phyloP scores from a whole-genome alignment of 2,888 invertebrate species.

The Chaetogeoica ovagalla region DNA sequence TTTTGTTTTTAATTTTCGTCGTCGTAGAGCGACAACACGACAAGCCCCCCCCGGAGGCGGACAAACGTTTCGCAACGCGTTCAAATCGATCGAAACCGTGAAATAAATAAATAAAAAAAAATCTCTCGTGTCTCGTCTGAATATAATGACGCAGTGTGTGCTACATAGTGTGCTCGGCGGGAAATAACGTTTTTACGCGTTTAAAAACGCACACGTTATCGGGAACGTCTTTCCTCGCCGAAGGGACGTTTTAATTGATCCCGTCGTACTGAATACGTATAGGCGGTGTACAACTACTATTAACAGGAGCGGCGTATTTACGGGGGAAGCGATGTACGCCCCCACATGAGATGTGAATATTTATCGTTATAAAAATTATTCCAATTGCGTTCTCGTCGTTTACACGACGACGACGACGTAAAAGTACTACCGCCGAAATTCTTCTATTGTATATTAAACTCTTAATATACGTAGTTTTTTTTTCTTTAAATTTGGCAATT shows the following conservation, averaged over 20 bases:
- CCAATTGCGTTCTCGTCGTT: too few species aligned
- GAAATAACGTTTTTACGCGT: not conserved
- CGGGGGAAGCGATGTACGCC: too few species aligned
- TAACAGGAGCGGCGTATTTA: too few species aligned
- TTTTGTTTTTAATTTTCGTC: not conserved
- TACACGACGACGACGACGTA: too few species aligned
- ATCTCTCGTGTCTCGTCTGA: too few species aligned
- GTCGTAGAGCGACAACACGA: not conserved
- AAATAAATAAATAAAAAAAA: not conserved
- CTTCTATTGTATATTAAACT: too few species aligned
- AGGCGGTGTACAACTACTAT: too few species aligned
- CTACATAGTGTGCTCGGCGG: conserved; percentile 1
- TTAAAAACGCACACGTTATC: not conserved
- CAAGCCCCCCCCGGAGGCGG: conserved; percentile 13
- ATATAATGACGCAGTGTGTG: not conserved
- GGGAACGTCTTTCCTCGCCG: conserved; percentile 7
- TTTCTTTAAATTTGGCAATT: too few species aligned
- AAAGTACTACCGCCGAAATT: too few species aligned
- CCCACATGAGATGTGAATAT: too few species aligned
- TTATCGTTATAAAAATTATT: too few species aligned
- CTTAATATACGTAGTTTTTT: too few species aligned
- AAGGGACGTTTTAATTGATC: conserved; percentile 46
- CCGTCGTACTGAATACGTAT: not conserved
- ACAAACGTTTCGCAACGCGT: conserved; percentile 8
- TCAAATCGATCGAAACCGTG: conserved; percentile 17